Percentiles rank a stretch among this genome's conserved stretches.
These are phyloP conservation scores for Pseudoips prasinana DNA, from an alignment of 2,888 invertebrate species.

Conservation along the genomic window DNA sequence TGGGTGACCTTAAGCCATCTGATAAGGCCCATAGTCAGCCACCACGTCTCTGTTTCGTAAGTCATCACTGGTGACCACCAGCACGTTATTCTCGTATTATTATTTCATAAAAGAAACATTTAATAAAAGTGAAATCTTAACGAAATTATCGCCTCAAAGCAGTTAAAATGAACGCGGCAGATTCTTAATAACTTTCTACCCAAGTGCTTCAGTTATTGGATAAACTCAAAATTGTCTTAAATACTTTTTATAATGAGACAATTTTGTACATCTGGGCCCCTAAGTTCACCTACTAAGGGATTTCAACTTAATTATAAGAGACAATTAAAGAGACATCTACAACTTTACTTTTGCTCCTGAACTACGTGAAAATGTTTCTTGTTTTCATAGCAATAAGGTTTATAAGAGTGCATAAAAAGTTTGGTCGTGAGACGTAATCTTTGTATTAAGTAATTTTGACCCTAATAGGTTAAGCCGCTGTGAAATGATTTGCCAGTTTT, in stretches of 20 bases:
- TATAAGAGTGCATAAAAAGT: slow-evolving; percentile 6
- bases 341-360: slow-evolving; percentile 6
- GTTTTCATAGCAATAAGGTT: slow-evolving; percentile 9
- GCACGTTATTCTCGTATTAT: too few species aligned
- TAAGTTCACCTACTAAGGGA: slow-evolving; percentile 46
- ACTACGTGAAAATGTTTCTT: slow-evolving; percentile 21
- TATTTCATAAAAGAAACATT: too few species aligned
- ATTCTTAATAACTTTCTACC: slow-evolving; percentile 11
- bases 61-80: too few species aligned
- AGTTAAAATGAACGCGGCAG: slow-evolving; percentile 17
- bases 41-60: too few species aligned
- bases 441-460: slow-evolving; percentile 44
- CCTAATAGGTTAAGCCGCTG: slow-evolving; percentile 39
- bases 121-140: too few species aligned
- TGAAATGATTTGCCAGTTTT: slow-evolving; percentile 40
- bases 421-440: slow-evolving; percentile 35
- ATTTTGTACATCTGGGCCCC: slow-evolving; percentile 55
- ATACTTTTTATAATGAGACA: slow-evolving; percentile 54
- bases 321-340: slow-evolving; percentile 46
- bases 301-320: slow-evolving; percentile 57
- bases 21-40: too few species aligned
- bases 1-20: too few species aligned
- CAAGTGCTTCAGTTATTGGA: slow-evolving; percentile 21
- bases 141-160: too few species aligned
- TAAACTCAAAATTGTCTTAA: slow-evolving; percentile 46